Evolutionary conservation across 2,888 invertebrate genomes (phyloP), one percentile per base, ranked within the genome.

Genomic region (Andrena camellia): DNA sequence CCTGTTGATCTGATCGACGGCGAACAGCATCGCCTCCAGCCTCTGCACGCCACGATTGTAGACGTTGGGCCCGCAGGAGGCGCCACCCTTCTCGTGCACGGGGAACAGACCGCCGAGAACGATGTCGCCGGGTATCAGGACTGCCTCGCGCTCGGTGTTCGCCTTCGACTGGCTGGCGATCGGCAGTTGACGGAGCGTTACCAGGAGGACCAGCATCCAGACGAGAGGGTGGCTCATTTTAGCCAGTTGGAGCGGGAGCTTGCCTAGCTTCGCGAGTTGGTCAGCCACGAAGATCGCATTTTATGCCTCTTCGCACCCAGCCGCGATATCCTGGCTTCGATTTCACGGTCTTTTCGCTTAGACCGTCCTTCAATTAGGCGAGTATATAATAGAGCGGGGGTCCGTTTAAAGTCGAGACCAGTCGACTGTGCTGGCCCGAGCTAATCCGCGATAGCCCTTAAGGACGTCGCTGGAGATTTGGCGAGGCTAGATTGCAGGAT

Each of bases 101-200:
- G 96, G 96, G 91, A 96, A 96, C 63, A 96, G 88, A 3, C 96
- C 96, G 0, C 96, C 96, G 4, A 96, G 93, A 67, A 96, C 95
- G 69, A 96, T 95, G 90, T 96, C 95, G 7, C 96, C 96, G 1
- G 94, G 92, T 68, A 95, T 93, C 77, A 94, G 91, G 26, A 95
- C 94, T 1, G 95, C 88, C 70, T 93, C 92, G 17, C 92, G 89
- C 57, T 93, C 92, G 57, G 86, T 89, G 69, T 88, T 81, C n/a
- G 68, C 50, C 79, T 86, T 88, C 29, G 87, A 81, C 33, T 78
- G 69, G 42, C 59, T 79, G n/a, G 84, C 76, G 72, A 82, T 59
- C 67, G 85, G 74, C n/a, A 86, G 75, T 71, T 81, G 82, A 66
- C 86, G 85, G 54, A 90, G 85, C 73, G 87, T 84, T 67, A 90